Evolutionary conservation across 2,888 invertebrate genomes (phyloP).

Genomic region (Chaetogeoica ovagalla): DNA sequence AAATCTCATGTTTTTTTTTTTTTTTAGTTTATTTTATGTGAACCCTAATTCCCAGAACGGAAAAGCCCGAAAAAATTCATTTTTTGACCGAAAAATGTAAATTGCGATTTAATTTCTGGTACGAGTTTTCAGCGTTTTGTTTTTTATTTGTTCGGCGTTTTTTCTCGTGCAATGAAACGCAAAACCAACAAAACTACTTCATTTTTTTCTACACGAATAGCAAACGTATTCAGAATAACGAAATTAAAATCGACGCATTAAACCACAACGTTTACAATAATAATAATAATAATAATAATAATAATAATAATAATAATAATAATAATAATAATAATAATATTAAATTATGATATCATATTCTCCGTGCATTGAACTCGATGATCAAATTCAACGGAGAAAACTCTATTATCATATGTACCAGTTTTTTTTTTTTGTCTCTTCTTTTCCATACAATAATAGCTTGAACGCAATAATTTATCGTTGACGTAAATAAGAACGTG

Average conservation of each 20-base stretch:
- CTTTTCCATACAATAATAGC: background rate
- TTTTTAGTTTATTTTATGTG: constrained; percentile 16
- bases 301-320: background rate
- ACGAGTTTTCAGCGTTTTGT: background rate
- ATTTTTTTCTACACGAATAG: background rate
- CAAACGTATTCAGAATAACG: background rate
- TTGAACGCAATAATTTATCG: constrained; percentile 4
- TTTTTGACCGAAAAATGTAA: constrained; percentile 36
- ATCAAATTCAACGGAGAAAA: background rate
- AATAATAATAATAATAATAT: background rate
- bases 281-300: background rate
- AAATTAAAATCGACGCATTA: background rate
- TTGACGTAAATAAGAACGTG: constrained; percentile 3
- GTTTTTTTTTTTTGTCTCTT: constrained; percentile 15
- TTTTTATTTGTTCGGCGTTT: constrained; percentile 5
- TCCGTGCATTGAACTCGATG: background rate
- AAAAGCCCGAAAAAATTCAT: constrained; percentile 47
- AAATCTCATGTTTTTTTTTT: constrained; percentile 29
- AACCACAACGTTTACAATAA: constrained; percentile 2
- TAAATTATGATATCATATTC: background rate
- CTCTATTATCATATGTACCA: background rate
- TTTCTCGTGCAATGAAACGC: constrained; percentile 6
- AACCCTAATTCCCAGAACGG: constrained; percentile 40
- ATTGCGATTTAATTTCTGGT: constrained; percentile 31
- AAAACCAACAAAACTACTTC: background rate